A percentile compares a stretch with the other conserved stretches of the same genome.
Conservation (phyloP, 2,113 vertebrate species). For the Lasiurus cinereus region DNA sequence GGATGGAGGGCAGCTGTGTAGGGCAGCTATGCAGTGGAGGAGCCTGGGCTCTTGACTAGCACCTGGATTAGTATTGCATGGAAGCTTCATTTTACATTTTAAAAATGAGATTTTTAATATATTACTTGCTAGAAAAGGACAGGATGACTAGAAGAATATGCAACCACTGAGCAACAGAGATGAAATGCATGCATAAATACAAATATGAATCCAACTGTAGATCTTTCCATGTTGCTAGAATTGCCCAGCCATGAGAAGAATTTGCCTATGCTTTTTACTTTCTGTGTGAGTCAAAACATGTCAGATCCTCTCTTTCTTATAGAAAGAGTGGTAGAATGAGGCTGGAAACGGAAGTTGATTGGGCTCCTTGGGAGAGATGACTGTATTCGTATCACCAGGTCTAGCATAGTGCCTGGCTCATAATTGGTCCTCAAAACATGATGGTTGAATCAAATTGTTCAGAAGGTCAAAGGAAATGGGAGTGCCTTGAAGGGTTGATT, state of each 20-base stretch:
- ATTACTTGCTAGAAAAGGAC: conserved; percentile 46
- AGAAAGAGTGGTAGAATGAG: neutral
- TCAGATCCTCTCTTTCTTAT: neutral
- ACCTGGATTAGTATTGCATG: neutral
- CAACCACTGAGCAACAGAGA: conserved; percentile 27
- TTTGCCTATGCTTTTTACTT: conserved; percentile 53
- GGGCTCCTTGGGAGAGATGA: neutral
- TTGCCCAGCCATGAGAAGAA: neutral
- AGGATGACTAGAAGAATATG: neutral
- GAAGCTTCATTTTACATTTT: conserved; percentile 36
- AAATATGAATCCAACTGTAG: conserved; percentile 52
- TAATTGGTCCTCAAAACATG: neutral
- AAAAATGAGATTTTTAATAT: conserved; percentile 52
- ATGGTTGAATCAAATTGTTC: neutral
- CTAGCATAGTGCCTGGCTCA: neutral
- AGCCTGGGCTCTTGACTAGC: neutral
- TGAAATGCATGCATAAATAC: conserved; percentile 49
- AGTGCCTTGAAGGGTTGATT: neutral
- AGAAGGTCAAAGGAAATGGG: neutral
- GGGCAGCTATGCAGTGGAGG: neutral
- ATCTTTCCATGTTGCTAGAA: conserved; percentile 40
- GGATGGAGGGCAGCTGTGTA: neutral
- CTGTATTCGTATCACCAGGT: neutral
- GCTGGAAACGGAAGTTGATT: neutral
- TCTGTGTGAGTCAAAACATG: conserved; percentile 39